Percentiles rank a stretch among this genome's conserved stretches.
Evolutionary conservation across 2,888 invertebrate genomes (phyloP).

Genomic region (Gryllus longicercus): DNA sequence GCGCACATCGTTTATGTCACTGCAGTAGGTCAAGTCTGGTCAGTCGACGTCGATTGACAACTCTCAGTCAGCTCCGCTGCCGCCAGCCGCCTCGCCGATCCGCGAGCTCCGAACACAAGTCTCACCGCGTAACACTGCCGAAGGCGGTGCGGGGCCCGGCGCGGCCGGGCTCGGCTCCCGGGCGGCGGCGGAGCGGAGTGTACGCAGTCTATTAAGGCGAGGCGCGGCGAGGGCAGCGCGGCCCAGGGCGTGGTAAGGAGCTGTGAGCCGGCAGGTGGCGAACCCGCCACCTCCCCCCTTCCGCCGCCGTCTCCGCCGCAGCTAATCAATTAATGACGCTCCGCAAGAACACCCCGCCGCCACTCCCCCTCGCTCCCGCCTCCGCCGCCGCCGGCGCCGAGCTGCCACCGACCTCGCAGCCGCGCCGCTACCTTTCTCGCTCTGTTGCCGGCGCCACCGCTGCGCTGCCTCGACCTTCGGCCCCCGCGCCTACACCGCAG

Average conservation of each 20-base stretch:
- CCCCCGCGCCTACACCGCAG: neutral
- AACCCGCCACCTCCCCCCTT: neutral
- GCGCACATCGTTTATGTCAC: too few species aligned
- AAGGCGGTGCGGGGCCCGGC: too few species aligned
- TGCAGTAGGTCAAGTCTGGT: too few species aligned
- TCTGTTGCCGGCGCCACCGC: neutral
- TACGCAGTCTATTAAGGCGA: neutral
- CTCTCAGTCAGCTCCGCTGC: too few species aligned
- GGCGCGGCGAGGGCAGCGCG: neutral
- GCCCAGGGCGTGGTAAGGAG: neutral
- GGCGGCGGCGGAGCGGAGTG: neutral
- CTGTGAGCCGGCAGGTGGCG: slow-evolving; percentile 17
- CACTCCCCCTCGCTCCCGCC: neutral
- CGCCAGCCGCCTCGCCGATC: too few species aligned
- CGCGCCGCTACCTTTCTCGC: neutral
- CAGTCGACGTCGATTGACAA: too few species aligned
- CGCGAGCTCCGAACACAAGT: too few species aligned
- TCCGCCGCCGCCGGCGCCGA: neutral
- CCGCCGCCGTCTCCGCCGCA: neutral
- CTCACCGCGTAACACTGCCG: too few species aligned
- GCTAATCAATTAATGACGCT: slow-evolving; percentile 17
- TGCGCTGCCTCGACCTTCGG: neutral
- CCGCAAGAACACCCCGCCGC: neutral
- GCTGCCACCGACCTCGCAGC: neutral
- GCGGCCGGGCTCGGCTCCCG: too few species aligned